Percentiles rank a stretch among this genome's conserved stretches.
Conservation (phyloP, 2,797 vertebrate species). For the Sebastes jordani region DNA sequence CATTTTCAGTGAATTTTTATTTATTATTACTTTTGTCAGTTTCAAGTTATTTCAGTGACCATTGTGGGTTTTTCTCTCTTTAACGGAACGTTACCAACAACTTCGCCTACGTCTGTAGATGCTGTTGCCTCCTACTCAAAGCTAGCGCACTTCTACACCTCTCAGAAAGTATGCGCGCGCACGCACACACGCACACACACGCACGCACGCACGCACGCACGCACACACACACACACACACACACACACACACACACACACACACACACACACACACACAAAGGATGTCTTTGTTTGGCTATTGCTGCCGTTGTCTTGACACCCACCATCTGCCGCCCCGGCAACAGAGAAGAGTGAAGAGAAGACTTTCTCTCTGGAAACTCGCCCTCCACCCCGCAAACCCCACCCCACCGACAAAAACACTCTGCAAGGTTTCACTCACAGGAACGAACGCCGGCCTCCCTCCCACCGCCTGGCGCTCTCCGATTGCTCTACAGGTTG, state of each 20-base stretch:
- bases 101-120: too few relatives aligned
- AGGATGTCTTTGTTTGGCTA: slow-evolving; percentile 79
- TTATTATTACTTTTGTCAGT: too few relatives aligned
- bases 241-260: slow-evolving; percentile 40
- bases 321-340: slow-evolving; percentile 79
- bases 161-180: slow-evolving; percentile 43
- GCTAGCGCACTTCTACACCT: slow-evolving; percentile 60
- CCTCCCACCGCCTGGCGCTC: slow-evolving; percentile 44
- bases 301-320: slow-evolving; percentile 77
- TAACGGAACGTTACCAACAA: too few relatives aligned
- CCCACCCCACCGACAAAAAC: slow-evolving; percentile 25
- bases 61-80: too few relatives aligned
- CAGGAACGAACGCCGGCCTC: slow-evolving; percentile 2
- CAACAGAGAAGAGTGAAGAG: slow-evolving; percentile 75
- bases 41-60: too few relatives aligned
- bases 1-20: too few relatives aligned
- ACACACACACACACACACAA: slow-evolving; percentile 42
- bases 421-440: slow-evolving; percentile 48
- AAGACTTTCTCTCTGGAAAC: slow-evolving; percentile 70
- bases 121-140: slow-evolving; percentile 75
- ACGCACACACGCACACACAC: slow-evolving; percentile 27
- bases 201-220: slow-evolving; percentile 52
- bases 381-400: slow-evolving; percentile 51
- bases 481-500: slow-evolving; percentile 59
- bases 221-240: slow-evolving; percentile 39